Percentiles rank a stretch among this genome's conserved stretches.
Conservation (phyloP, 2,797 vertebrate species). For the Poecile montanus region DNA sequence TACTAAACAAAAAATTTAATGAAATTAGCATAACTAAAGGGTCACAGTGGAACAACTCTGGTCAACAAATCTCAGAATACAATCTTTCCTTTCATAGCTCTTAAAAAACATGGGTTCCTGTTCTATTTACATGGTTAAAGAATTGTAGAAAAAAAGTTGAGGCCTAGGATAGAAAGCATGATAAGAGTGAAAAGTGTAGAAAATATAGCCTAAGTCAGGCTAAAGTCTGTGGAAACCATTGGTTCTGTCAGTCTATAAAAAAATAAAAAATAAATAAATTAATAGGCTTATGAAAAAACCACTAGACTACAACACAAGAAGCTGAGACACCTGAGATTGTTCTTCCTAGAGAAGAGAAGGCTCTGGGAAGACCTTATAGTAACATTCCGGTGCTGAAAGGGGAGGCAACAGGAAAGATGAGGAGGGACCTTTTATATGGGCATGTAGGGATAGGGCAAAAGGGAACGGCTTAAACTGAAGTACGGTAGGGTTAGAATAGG, state of each 20-base stretch:
- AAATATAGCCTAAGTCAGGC: neutral
- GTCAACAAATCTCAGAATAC: neutral
- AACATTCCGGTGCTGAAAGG: neutral
- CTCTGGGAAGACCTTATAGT: no score
- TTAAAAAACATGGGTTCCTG: neutral
- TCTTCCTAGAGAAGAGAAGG: neutral
- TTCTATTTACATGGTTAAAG: neutral
- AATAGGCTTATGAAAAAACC: neutral
- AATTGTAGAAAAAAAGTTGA: neutral
- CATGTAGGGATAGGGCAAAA: neutral
- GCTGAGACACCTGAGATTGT: neutral
- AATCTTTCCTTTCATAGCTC: neutral
- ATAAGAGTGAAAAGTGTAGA: neutral
- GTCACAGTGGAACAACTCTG: neutral
- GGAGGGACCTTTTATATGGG: accelerated
- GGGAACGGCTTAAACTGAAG: neutral
- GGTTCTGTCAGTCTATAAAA: neutral
- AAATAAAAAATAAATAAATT: neutral
- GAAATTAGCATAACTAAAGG: neutral
- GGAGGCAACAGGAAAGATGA: neutral
- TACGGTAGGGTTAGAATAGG: neutral
- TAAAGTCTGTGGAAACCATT: neutral
- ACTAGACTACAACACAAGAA: neutral
- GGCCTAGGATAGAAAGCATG: neutral
- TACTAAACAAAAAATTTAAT: neutral